phyloP scores from a whole-genome alignment of 2,797 vertebrate genomes.

The Tauraco hartlaubi region DNA sequence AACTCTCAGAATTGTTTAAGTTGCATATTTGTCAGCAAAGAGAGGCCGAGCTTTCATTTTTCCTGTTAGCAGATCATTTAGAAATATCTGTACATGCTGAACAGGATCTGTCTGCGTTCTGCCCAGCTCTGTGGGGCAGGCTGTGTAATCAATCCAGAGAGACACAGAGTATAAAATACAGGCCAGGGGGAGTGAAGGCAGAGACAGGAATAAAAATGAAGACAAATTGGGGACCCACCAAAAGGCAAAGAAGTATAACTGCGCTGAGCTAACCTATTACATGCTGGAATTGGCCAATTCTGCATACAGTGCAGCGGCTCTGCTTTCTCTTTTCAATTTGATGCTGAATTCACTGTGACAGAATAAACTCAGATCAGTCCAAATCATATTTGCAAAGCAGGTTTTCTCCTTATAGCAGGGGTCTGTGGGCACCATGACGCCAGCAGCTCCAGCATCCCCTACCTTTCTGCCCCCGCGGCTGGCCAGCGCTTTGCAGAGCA shows the following conservation, averaged over 20 bases:
- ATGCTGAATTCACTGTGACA: not conserved
- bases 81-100: not conserved
- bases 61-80: not conserved
- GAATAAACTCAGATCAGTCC: not conserved
- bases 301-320: not conserved
- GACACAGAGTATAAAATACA: not conserved
- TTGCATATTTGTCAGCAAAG: not conserved
- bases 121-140: not conserved
- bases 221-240: not conserved
- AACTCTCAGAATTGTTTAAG: not conserved
- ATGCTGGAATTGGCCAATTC: not conserved
- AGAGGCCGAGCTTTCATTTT: not conserved
- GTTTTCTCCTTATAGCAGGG: not conserved
- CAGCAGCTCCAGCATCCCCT: not conserved
- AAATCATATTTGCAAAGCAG: not conserved
- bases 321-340: not conserved
- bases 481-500: not conserved
- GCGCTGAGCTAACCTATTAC: not conserved
- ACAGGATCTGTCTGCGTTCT: not conserved
- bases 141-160: not conserved
- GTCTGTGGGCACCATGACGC: rapidly evolving
- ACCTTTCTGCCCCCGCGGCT: not conserved
- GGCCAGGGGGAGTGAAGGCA: not conserved
- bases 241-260: not conserved
- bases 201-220: constrained; percentile 7